Evolutionary conservation across 2,797 vertebrate genomes (phyloP), one percentile per base, ranked within the genome.

Genomic region (Microhierax caerulescens): DNA sequence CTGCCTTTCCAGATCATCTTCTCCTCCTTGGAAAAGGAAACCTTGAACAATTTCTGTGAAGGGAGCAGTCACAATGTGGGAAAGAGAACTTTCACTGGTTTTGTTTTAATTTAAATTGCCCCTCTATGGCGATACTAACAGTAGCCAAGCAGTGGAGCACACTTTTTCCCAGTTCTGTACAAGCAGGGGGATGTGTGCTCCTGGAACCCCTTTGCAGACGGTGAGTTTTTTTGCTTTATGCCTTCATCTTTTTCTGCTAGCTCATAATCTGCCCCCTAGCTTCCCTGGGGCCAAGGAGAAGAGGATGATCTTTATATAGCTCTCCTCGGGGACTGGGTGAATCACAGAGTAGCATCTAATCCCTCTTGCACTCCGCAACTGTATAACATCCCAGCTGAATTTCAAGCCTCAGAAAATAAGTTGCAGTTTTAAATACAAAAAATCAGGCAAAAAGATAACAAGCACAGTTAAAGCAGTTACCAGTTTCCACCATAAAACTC

Each of bases 271-370:
- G 86, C 93, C 96, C 92, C 72, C 56, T 63, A 30, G 92, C 93
- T 95, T 96, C 93, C 95, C 94, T 75, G 92, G 88, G 88, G 93
- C 97, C 95, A 94, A 78, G 75, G 81, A 95, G 95, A 92, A 75
- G 81, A 91, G 79, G 81, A 76, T 94, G 94, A 94, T 93, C 94
- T 97, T 97, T 94, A 96, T 95, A 91, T 95, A 97, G 96, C 84
- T 96, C 75, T 97, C 94, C 94, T 96, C 5, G 0, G 92, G 91
- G 95, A 97, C 94, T 90, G 93, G 84, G 92, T 96, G 95, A 96
- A 95, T 95, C 94, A 89, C 90, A 95, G 78, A 96, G 88, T 88
- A 96, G 90, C 94, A 93, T 96, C 81, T 94, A 96, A 96, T 96
- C 95, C 88, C 94, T 91, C 82, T n/a, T 92, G 92, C 59, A 22